Base-by-base conservation (phyloP, 1,140 invertebrate species). In the Cydia pomonella region DNA sequence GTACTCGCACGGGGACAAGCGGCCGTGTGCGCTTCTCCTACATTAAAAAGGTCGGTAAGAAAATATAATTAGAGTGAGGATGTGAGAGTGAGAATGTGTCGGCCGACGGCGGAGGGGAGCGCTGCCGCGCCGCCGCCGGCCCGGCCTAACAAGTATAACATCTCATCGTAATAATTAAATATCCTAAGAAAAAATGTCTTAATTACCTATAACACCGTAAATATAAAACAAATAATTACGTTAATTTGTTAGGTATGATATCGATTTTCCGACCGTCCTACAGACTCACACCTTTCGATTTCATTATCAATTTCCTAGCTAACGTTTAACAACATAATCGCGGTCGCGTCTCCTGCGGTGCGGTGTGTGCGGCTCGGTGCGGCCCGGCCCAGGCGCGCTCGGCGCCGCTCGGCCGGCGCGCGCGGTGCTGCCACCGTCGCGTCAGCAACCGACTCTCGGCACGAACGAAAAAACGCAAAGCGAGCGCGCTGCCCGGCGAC, bases 161-260 rank as follows among this genome's bases (percentile, higher is more conserved):
- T 92, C 89, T 91, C 87, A 87, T 91, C 89, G 87, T 91, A 90
- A 91, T 91, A 88, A 91, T 92, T 92, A 91, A 92, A 92, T 92
- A 93, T 91, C 91, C 89, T 92, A 92, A 92, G 90, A 92, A 93
- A 91, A 92, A 93, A 92, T 91, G 90, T 92, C 90, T 93, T 92
- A 92, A 92, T 90, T 91, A 91, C 89, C 90, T 93, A 92, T 88
- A 93, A 93, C 90, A 93, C 91, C 90, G 88, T 93, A 93, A 93
- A 93, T 93, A 92, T 93, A 93, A 92, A 93, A 92, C 91, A 93
- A 93, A 92, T 93, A 90, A 91, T 93, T 92, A 93, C 91, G 91
- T 93, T 92, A 92, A 87, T 92, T 91, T 93, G 90, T 92, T 91
- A 91, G 91, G 91, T 93, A 93, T 93, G 91, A 93, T 92, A 92